These are phyloP conservation scores for Paedocypris sp. DNA, from an alignment of 2,113 vertebrate species.

Conservation along the genomic window DNA sequence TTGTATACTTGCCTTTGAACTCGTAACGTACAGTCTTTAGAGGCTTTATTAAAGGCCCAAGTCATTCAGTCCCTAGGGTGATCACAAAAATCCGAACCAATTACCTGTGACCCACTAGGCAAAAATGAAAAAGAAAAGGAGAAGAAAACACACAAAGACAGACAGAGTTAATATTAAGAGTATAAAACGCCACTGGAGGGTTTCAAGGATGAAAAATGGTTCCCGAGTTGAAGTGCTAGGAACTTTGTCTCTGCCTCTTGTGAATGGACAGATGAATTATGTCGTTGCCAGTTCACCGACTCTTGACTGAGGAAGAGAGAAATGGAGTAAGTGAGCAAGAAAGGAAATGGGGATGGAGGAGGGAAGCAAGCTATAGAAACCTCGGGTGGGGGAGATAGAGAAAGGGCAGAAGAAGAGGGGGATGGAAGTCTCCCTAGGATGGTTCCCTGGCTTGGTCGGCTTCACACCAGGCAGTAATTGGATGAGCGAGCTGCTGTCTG, in stretches of 20 bases:
- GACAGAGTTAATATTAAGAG: conserved; percentile 54
- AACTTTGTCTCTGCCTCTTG: conserved; percentile 55
- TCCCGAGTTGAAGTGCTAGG: conserved; percentile 48
- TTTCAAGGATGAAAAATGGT: conserved; percentile 68
- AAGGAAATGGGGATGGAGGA: too few relatives aligned
- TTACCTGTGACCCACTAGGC: conserved; percentile 30
- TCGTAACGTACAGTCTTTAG: conserved; percentile 28
- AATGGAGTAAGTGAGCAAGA: conserved; percentile 38
- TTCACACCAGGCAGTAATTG: conserved; percentile 38
- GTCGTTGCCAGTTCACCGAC: conserved; percentile 48
- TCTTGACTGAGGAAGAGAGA: conserved; percentile 30
- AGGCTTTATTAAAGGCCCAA: conserved; percentile 33
- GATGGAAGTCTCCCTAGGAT: conserved; percentile 31
- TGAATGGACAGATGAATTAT: conserved; percentile 60
- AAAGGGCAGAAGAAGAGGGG: too few relatives aligned
- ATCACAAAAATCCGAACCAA: conserved; percentile 32
- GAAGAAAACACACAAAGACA: conserved; percentile 40
- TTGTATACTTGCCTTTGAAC: conserved; percentile 24
- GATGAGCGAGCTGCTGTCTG: conserved; percentile 24
- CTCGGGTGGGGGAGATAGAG: too few relatives aligned
- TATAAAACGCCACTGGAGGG: conserved; percentile 62
- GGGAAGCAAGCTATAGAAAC: too few relatives aligned
- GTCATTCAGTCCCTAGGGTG: conserved; percentile 23
- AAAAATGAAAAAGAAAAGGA: conserved; percentile 25
- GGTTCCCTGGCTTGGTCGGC: conserved; percentile 23